Percentiles rank a stretch among this genome's conserved stretches.
Conservation (phyloP, 2,113 vertebrate genomes). For the Leptocoma aspasia region DNA sequence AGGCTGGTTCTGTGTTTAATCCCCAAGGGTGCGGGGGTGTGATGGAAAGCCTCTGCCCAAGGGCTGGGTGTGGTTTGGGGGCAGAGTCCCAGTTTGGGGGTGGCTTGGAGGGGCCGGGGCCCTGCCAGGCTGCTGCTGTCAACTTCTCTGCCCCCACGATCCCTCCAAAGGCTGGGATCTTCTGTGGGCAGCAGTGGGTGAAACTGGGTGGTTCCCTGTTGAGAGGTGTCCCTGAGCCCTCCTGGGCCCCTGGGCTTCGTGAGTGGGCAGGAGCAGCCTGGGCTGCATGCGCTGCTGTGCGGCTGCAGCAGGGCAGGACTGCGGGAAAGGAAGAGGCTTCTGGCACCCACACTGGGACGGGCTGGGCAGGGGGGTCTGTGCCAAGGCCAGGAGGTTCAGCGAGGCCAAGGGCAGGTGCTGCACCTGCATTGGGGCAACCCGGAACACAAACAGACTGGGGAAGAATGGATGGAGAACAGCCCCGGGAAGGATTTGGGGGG, state of each 20-base stretch:
- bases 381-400: background rate
- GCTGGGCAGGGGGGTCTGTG: background rate
- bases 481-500: background rate
- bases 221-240: too few species aligned
- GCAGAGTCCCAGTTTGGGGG: background rate
- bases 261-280: too few species aligned
- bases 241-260: too few species aligned
- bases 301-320: too few species aligned
- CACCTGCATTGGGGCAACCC: background rate
- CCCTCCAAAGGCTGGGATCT: too few species aligned
- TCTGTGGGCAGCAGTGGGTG: too few species aligned
- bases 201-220: too few species aligned
- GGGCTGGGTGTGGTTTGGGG: background rate
- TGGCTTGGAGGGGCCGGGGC: background rate
- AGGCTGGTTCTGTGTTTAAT: background rate
- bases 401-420: background rate
- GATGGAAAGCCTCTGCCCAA: background rate
- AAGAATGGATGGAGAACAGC: background rate
- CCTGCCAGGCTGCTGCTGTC: background rate
- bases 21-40: background rate
- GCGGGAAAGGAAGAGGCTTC: too few species aligned
- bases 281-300: too few species aligned
- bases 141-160: background rate
- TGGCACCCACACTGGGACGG: background rate
- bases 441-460: background rate